Percentiles rank a stretch among this genome's conserved stretches.
phyloP scores from a whole-genome alignment of 2,888 invertebrate species.

The Cartodere bifasciata region DNA sequence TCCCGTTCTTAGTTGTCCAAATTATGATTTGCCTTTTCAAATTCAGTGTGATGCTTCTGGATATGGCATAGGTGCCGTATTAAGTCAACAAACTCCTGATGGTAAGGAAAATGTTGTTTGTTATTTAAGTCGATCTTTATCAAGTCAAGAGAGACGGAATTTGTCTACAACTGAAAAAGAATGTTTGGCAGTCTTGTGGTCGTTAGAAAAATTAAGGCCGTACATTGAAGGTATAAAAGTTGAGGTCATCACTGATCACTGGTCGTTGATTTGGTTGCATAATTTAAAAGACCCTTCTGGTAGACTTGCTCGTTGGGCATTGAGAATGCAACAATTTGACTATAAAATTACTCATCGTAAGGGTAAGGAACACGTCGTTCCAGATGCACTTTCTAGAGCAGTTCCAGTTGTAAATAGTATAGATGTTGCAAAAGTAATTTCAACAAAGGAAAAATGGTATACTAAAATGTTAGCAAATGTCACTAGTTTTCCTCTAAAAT shows the following conservation, averaged over 20 bases:
- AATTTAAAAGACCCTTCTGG: slow-evolving; percentile 12
- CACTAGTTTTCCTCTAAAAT: slow-evolving; percentile 10
- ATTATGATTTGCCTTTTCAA: slow-evolving; percentile 10
- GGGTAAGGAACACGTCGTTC: slow-evolving; percentile 13
- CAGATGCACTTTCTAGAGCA: slow-evolving; percentile 13
- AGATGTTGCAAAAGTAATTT: not conserved
- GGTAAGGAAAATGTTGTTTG: slow-evolving; percentile 11
- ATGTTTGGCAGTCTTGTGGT: slow-evolving; percentile 13
- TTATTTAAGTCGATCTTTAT: slow-evolving; percentile 11
- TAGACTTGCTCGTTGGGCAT: slow-evolving; percentile 10
- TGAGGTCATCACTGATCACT: slow-evolving; percentile 10
- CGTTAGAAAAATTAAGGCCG: slow-evolving; percentile 8
- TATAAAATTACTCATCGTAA: slow-evolving; percentile 12
- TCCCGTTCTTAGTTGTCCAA: slow-evolving; percentile 11
- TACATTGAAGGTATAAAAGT: slow-evolving; percentile 10
- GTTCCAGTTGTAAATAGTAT: slow-evolving; percentile 9
- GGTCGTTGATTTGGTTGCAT: slow-evolving; percentile 9
- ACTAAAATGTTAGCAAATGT: slow-evolving; percentile 3
- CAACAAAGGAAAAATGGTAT: slow-evolving; percentile 2
- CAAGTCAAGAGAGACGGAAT: slow-evolving; percentile 9
- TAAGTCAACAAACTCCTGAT: slow-evolving; percentile 8
- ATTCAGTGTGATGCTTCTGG: slow-evolving; percentile 12
- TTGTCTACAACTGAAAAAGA: slow-evolving; percentile 11
- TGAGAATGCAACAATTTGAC: slow-evolving; percentile 11
- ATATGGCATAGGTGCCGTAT: slow-evolving; percentile 11